Evolutionary conservation across 2,113 vertebrate genomes (phyloP).

Genomic region (Hyaena hyaena): DNA sequence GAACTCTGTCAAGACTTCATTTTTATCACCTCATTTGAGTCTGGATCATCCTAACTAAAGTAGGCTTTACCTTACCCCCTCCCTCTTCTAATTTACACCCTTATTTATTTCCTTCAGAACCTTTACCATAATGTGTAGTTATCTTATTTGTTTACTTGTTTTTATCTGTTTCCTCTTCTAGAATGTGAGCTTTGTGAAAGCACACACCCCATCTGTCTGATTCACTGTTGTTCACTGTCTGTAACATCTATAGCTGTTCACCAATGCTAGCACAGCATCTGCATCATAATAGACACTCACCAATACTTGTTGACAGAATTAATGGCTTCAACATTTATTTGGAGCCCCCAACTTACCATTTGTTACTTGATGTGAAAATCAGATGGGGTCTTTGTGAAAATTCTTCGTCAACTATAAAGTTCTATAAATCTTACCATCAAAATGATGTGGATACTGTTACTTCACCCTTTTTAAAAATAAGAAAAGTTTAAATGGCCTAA

Average conservation of each 20-base stretch:
- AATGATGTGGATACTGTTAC: background rate
- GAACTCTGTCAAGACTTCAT: background rate
- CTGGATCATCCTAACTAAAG: background rate
- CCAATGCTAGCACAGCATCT: background rate
- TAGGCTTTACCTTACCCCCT: background rate
- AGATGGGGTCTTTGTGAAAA: background rate
- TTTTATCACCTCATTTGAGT: background rate
- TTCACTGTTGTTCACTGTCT: background rate
- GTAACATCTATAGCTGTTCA: background rate
- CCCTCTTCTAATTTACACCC: background rate
- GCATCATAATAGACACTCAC: background rate
- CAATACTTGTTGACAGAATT: background rate
- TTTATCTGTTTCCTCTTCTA: background rate
- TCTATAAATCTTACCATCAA: background rate
- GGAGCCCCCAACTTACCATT: background rate
- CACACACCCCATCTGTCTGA: background rate
- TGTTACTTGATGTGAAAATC: conserved; percentile 1
- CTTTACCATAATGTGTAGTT: background rate
- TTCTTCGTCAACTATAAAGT: background rate
- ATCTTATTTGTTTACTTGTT: background rate
- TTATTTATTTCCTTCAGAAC: background rate
- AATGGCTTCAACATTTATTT: background rate
- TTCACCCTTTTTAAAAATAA: background rate
- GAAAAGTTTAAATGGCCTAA: background rate
- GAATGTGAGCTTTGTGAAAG: background rate